Percentiles rank a stretch among this genome's conserved stretches.
Conservation (phyloP, 2,113 vertebrate species). For the Delphinus delphis region DNA sequence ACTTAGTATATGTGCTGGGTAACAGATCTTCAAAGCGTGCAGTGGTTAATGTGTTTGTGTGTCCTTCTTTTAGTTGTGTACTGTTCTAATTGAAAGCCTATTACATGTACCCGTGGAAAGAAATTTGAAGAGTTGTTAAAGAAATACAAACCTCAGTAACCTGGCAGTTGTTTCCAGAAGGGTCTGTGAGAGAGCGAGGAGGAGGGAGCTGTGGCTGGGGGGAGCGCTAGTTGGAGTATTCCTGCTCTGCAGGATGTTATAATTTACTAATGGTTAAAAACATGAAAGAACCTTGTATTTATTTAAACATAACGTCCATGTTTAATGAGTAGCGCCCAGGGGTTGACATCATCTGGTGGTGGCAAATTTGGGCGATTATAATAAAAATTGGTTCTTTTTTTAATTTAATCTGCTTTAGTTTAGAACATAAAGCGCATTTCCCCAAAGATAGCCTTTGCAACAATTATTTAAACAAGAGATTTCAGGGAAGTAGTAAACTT, state of each 20-base stretch:
- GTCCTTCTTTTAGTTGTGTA: not conserved
- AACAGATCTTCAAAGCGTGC: not conserved
- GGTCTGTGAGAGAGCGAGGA: not conserved
- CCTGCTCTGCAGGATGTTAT: not conserved
- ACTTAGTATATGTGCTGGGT: not conserved
- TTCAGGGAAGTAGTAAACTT: conserved; percentile 61
- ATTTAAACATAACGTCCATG: conserved; percentile 45
- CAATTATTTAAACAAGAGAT: conserved; percentile 59
- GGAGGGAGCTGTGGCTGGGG: not conserved
- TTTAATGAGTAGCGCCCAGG: conserved; percentile 22
- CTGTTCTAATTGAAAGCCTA: not conserved
- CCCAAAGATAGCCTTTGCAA: conserved; percentile 48
- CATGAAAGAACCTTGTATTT: conserved; percentile 48
- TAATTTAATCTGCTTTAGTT: conserved; percentile 62
- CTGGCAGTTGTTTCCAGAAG: not conserved
- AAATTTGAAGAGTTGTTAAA: conserved; percentile 29
- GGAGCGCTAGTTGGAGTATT: not conserved
- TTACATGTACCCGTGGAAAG: not conserved
- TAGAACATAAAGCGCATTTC: conserved; percentile 45
- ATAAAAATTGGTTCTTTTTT: conserved; percentile 24
- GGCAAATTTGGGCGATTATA: conserved; percentile 49
- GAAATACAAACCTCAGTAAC: not conserved
- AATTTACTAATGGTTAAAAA: conserved; percentile 10
- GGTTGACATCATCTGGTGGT: not conserved
- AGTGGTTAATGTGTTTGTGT: not conserved